Evolutionary conservation across 2,888 invertebrate species (phyloP), one percentile per base, ranked within the genome.

Genomic region (Idaea dimidiata): DNA sequence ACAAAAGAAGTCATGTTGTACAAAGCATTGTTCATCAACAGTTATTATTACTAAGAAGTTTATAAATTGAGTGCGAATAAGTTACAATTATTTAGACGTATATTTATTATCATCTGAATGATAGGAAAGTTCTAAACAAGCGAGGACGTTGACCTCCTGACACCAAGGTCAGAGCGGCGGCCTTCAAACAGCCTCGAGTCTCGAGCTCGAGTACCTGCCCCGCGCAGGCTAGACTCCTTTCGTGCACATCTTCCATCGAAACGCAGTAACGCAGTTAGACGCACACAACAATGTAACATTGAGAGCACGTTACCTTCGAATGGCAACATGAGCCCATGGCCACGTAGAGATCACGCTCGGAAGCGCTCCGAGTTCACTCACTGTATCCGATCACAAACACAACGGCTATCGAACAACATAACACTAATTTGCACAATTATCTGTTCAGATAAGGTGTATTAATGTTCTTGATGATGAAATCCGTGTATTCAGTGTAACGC

Each of bases 151-250:
- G 88, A 91, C 90, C 91, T 90, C 89, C 87, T 84, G 85, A 81
- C 86, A 87, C 80, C 87, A 92, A 92, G 92, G 92, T 92, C 92
- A 88, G 81, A 82, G 79, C 86, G 86, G 84, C 90, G 91, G 92
- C 92, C 92, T 92, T 91, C 92, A 88, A 83, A 87, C 86, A 87
- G 89, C 86, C 89, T 89, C 64, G 66, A 66, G 62, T 55, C 56
- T 62, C 59, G 62, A 14, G 33, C 63, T 60, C 86, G 89, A 84
- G 88, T 86, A 86, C 84, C 77, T 82, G 77, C 79, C 82, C 78
- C 82, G 80, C 80, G 80, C 43, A 14, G 24, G 5, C 43, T 8
- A n/a, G n/a, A 43, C 83, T 86, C 81, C 82, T 78, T 76, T 78
- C 77, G 76, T 76, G 72, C 76, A 80, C 79, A 82, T 81, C 81